phyloP scores from a whole-genome alignment of 2,797 vertebrate genomes.

The Allobates femoralis region DNA sequence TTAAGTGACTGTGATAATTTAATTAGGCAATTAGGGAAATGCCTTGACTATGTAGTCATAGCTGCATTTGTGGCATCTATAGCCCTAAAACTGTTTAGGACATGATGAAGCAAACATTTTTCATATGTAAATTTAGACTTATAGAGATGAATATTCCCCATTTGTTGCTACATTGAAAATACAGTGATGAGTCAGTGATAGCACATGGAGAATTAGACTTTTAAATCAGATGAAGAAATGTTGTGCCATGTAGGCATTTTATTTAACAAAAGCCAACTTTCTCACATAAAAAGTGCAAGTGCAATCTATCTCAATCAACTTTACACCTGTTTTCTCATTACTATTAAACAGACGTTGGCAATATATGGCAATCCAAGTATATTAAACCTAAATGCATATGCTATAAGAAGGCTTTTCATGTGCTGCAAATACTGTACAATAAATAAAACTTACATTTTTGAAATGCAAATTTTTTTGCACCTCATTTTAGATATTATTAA shows the following conservation, averaged over 20 bases:
- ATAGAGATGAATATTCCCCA: conserved; percentile 40
- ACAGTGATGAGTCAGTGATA: conserved; percentile 50
- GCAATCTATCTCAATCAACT: conserved; percentile 47
- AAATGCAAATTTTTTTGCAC: too few relatives aligned
- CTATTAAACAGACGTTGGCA: not conserved
- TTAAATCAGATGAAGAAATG: conserved; percentile 52
- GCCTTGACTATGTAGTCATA: conserved; percentile 54
- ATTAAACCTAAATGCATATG: not conserved
- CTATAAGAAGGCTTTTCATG: not conserved
- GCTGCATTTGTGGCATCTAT: conserved; percentile 38
- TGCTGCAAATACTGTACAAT: not conserved
- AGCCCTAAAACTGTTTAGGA: conserved; percentile 52
- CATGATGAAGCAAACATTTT: conserved; percentile 53
- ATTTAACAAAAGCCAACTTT: conserved; percentile 45
- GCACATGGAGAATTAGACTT: conserved; percentile 40
- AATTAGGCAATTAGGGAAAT: conserved; percentile 61
- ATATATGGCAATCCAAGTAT: not conserved
- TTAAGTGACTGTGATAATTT: conserved; percentile 62
- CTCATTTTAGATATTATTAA: too few relatives aligned
- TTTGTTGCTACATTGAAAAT: conserved; percentile 41
- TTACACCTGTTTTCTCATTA: conserved; percentile 19
- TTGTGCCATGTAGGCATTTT: conserved; percentile 50
- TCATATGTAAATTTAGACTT: conserved; percentile 41
- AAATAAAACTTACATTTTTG: not conserved
- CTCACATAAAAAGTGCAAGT: conserved; percentile 36